Evolutionary conservation across 2,888 invertebrate genomes (phyloP).

Genomic region (Tachina lurida): DNA sequence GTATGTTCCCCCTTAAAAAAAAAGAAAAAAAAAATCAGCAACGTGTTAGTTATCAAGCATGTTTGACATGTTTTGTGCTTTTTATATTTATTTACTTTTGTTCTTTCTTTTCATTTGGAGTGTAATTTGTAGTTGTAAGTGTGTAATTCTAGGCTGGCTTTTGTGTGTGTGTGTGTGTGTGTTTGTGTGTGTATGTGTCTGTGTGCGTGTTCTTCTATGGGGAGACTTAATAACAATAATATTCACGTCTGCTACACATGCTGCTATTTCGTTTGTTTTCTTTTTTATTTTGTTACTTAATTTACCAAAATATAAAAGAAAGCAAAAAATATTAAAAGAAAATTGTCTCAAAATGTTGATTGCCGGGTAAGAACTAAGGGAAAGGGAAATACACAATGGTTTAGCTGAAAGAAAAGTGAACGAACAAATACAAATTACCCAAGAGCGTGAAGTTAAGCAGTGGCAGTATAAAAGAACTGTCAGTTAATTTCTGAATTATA

Average conservation of each 20-base stretch:
- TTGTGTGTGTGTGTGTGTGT: neutral
- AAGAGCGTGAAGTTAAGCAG: constrained; percentile 43
- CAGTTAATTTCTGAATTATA: constrained; percentile 49
- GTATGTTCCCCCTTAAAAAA: neutral
- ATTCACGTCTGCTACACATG: constrained; percentile 66
- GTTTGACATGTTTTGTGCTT: constrained; percentile 54
- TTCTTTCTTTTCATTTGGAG: neutral
- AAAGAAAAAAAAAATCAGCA: neutral
- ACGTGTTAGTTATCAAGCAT: constrained; percentile 49
- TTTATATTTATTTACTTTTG: neutral
- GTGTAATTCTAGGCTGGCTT: neutral
- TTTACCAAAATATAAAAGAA: constrained; percentile 18
- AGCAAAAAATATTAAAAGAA: neutral
- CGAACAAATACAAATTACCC: constrained; percentile 25
- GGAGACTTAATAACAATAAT: constrained; percentile 63
- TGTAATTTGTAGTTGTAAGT: constrained; percentile 2
- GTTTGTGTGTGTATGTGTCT: neutral
- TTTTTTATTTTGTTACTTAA: neutral
- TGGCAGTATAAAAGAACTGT: constrained; percentile 23
- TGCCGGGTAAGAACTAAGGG: neutral
- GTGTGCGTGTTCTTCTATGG: neutral
- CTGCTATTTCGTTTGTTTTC: constrained; percentile 13
- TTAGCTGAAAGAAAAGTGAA: neutral
- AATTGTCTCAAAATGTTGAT: constrained; percentile 25
- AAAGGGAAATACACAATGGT: neutral